Base-by-base conservation (phyloP, 2,797 vertebrate genomes). In the Chaetodon trifasciatus region DNA sequence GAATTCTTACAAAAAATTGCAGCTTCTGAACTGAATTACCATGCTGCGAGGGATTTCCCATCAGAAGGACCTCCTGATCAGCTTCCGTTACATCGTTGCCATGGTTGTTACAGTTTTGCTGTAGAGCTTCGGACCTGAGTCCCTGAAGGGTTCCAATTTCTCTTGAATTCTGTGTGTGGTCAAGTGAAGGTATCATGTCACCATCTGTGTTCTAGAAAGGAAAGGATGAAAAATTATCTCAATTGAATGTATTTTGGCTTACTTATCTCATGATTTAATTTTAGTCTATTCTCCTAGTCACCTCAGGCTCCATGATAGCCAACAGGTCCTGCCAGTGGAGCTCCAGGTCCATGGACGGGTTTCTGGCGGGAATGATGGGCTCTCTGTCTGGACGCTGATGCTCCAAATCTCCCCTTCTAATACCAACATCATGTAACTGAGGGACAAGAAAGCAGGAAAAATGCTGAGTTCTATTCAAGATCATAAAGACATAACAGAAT, bases 261-360 rank as follows among this genome's bases (percentile, higher is more conserved):
- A 11, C 3, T 9, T 1, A 28, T 64, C 8, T 24, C 1, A 8
- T 56, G 4, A 28, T 37, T 49, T 67, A 5, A n/a, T 70, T 8
- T 60, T 2, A 13, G 47, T 15, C 1, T 68, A 1, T 52, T 52
- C 21, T 39, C 4, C 37, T 47, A 65, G 86, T 91, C 82, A 98
- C 97, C 97, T 97, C 96, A 88, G 97, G 96, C 77, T 97, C 97
- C 96, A 99, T 97, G 88, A 99, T 95, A 57, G 96, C 96, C 92
- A 98, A 93, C 78, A 99, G 94, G 89, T 99, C 97, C 93, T 98
- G 96, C 98, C 98, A 99, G 85, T 97, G 96, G 83, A 97, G 96
- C 89, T 99, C 98, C 93, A 98, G 90, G 70, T 97, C 97, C 70
- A 96, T 90, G n/a, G 96, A 88, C 0, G 95, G 87, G 86, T 95